Conservation (phyloP, 2,113 vertebrate genomes). For the Saguinus midas region DNA sequence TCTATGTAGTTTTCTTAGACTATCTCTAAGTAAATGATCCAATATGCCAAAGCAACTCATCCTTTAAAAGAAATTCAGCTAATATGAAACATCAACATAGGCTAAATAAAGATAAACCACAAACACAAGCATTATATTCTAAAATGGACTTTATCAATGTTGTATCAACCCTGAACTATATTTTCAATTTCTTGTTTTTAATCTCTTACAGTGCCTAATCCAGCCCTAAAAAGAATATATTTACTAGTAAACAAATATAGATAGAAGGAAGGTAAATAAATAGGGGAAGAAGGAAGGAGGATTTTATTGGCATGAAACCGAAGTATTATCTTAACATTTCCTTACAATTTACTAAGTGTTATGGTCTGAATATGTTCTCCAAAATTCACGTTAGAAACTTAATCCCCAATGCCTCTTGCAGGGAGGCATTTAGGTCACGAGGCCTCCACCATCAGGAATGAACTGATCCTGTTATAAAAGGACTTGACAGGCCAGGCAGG, state of each 20-base stretch:
- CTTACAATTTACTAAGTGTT: background rate
- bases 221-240: background rate
- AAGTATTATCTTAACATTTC: background rate
- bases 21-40: background rate
- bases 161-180: background rate
- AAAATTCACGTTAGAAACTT: background rate
- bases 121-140: background rate
- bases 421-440: background rate
- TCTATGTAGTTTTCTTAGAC: background rate
- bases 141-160: background rate
- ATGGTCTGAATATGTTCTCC: background rate
- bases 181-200: conserved; percentile 1
- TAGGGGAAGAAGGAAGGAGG: background rate
- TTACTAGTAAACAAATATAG: background rate
- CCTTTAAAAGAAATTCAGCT: background rate
- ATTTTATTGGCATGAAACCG: background rate
- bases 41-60: background rate
- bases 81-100: background rate
- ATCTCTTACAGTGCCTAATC: background rate
- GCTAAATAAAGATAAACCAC: background rate
- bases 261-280: background rate
- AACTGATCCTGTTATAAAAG: background rate
- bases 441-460: background rate
- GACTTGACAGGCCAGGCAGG: too few relatives aligned
- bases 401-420: background rate